phyloP scores from a whole-genome alignment of 2,797 vertebrate genomes.

The Sphenopsis melanotis region DNA sequence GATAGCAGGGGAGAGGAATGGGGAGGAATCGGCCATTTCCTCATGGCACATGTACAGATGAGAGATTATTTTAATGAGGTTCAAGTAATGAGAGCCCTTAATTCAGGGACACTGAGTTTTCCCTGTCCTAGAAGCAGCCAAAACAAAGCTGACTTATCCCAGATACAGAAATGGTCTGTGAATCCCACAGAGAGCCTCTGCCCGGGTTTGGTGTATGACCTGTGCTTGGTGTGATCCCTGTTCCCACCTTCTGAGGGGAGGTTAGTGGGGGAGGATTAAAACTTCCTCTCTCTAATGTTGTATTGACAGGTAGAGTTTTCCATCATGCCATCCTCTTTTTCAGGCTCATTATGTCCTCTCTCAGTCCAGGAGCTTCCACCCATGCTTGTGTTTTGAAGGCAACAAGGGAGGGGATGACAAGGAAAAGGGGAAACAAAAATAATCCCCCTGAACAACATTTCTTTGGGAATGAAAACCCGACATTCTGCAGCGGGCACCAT shows the following conservation, averaged over 20 bases:
- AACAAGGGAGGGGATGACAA: neutral
- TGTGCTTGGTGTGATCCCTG: neutral
- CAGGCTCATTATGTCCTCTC: neutral
- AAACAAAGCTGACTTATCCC: conserved; percentile 40
- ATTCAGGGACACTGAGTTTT: neutral
- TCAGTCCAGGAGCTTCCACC: neutral
- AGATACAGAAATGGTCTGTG: neutral
- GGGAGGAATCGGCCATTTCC: neutral
- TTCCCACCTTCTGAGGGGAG: neutral
- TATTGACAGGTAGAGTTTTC: neutral
- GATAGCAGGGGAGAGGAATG: neutral
- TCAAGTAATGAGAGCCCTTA: conserved; percentile 17
- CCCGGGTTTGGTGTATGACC: accelerated
- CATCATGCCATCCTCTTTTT: neutral
- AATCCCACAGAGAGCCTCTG: neutral
- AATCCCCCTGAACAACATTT: neutral
- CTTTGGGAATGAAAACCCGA: neutral
- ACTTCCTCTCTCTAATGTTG: neutral
- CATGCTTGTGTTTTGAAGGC: neutral
- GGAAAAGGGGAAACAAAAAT: neutral
- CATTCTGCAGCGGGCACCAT: neutral
- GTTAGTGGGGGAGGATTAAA: neutral
- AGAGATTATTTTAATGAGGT: conserved; percentile 61
- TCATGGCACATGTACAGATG: neutral
- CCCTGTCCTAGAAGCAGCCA: conserved; percentile 8